These are phyloP conservation scores for Onychostoma macrolepis DNA, from an alignment of 2,113 vertebrate species.

Conservation along the genomic window DNA sequence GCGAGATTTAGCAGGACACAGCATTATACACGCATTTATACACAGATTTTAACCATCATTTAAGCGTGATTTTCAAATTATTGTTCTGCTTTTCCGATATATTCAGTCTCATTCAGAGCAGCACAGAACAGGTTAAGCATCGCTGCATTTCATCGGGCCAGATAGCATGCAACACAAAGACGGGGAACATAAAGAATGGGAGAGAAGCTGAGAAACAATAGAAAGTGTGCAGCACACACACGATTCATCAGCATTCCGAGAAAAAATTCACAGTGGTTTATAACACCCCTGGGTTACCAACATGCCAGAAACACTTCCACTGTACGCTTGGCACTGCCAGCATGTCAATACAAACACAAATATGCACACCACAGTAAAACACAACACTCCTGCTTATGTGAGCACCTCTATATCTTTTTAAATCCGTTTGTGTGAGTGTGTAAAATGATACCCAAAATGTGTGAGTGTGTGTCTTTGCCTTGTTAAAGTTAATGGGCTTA, in stretches of 20 bases:
- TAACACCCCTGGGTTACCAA: conserved; percentile 36
- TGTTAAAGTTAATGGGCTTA: conserved; percentile 53
- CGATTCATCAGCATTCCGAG: conserved; percentile 21
- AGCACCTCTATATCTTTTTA: conserved; percentile 15
- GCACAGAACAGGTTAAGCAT: background rate
- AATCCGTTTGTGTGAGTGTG: background rate
- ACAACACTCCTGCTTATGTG: conserved; percentile 4
- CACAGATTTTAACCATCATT: background rate
- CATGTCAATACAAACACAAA: conserved; percentile 62
- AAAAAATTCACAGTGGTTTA: conserved; percentile 33
- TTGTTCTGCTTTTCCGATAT: background rate
- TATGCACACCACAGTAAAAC: conserved; percentile 46
- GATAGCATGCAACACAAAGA: background rate
- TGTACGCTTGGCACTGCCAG: conserved; percentile 14
- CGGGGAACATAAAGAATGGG: background rate
- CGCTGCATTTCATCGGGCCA: background rate
- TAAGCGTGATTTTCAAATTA: background rate
- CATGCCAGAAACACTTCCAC: conserved; percentile 44
- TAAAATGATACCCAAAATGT: conserved; percentile 28
- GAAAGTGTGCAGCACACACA: conserved; percentile 30
- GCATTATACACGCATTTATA: background rate
- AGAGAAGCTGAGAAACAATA: background rate
- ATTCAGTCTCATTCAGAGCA: background rate
- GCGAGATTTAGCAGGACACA: background rate
- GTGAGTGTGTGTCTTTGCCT: conserved; percentile 24